Conservation (phyloP, 30 jellyfish, hydroid and myxozoan species). For the Rhopilema esculentum region DNA sequence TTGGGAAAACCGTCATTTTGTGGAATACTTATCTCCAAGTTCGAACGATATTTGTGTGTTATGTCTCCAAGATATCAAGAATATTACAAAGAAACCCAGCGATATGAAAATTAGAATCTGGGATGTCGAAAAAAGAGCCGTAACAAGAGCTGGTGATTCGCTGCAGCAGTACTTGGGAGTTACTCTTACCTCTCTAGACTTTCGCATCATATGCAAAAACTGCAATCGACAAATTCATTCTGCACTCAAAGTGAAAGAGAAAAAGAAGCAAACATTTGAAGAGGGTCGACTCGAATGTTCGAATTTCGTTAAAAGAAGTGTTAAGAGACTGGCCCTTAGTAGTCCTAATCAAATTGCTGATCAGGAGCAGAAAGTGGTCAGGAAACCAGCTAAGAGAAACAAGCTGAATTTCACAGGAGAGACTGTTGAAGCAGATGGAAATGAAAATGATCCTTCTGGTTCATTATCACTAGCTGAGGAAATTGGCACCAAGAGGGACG, state of each 20-base stretch:
- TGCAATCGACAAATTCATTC: conserved; percentile 14
- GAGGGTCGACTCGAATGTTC: conserved; percentile 25
- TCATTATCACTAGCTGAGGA: background rate
- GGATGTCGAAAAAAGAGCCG: conserved; percentile 24
- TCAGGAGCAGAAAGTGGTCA: conserved; percentile 12
- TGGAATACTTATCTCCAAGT: conserved; percentile 35
- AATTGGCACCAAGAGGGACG: background rate
- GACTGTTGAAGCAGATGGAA: background rate
- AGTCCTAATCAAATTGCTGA: conserved; percentile 17
- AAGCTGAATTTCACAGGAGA: background rate
- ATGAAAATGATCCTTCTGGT: background rate
- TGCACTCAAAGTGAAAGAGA: conserved; percentile 11
- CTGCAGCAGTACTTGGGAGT: conserved; percentile 18
- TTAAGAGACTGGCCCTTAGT: conserved; percentile 7
- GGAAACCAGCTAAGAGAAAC: conserved; percentile 27
- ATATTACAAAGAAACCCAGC: conserved; percentile 24
- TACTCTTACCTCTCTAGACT: conserved; percentile 13
- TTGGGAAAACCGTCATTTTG: conserved; percentile 16
- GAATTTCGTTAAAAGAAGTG: background rate
- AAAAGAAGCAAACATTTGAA: conserved; percentile 16
- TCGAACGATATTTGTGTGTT: conserved; percentile 29
- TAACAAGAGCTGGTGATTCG: conserved; percentile 29
- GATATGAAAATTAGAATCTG: conserved; percentile 23
- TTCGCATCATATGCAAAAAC: conserved; percentile 3
- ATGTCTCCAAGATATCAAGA: conserved; percentile 38